Evolutionary conservation across 2,888 invertebrate species (phyloP).

Genomic region (Unio delphinus): DNA sequence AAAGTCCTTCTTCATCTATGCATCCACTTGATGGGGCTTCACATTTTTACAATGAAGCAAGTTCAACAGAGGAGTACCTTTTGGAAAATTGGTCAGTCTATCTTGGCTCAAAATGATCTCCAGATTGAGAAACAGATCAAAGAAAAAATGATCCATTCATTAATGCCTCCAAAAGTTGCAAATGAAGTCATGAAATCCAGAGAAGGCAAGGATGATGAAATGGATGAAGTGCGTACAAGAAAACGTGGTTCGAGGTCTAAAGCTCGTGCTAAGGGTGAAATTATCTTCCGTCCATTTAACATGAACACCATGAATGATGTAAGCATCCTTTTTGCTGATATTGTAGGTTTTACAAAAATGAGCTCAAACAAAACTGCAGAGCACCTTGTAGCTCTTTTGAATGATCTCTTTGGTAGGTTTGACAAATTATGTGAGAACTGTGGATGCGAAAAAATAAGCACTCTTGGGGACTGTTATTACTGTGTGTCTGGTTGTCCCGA

Average conservation of each 20-base stretch:
- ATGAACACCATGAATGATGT: conserved; percentile 98
- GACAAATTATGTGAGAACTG: conserved; percentile 90
- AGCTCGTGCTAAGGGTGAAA: conserved; percentile 49
- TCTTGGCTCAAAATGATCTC: conserved; percentile 89
- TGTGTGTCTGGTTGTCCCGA: conserved; percentile 94
- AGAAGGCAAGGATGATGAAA: conserved; percentile 59
- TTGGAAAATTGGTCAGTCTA: conserved; percentile 94
- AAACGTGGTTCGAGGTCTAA: conserved; percentile 52
- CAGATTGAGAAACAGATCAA: conserved; percentile 95
- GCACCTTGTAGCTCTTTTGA: conserved; percentile 93
- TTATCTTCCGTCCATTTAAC: conserved; percentile 92
- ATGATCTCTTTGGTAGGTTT: conserved; percentile 95
- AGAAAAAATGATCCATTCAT: conserved; percentile 92
- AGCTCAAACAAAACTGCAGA: conserved; percentile 96
- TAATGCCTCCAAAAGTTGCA: conserved; percentile 96
- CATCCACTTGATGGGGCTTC: conserved; percentile 92
- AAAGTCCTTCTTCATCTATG: conserved; percentile 87
- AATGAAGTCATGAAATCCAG: conserved; percentile 69
- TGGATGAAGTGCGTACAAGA: conserved; percentile 38
- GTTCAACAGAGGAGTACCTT: conserved; percentile 95
- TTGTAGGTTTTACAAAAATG: conserved; percentile 98
- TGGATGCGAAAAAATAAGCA: conserved; percentile 97
- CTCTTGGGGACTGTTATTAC: conserved; percentile 94
- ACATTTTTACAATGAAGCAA: conserved; percentile 88
- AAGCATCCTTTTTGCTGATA: conserved; percentile 96